Base-by-base conservation (phyloP, 2,888 invertebrate species). In the Xestia rhomboidea region DNA sequence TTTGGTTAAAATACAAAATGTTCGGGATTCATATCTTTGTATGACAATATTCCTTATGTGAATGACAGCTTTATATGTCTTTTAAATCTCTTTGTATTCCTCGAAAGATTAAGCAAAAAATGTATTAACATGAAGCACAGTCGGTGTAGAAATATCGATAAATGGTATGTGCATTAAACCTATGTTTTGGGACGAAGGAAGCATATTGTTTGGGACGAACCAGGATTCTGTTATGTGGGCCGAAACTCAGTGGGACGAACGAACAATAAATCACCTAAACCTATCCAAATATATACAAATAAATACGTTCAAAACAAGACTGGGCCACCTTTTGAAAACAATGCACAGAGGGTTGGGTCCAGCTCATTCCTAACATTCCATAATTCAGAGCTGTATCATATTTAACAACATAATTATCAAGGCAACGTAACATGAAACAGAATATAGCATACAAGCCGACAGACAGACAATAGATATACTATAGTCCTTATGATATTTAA, bases 401-500 rank as follows among this genome's bases (percentile, higher is more conserved):
- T 63, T 74, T 68, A 83, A 80, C 80, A 77, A 68, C 27, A 68
- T 66, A 83, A 81, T 83, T 74, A 80, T 76, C 72, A 57, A 73
- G 68, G 49, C 49, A 60, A 62, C 38, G 60, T 74, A 63, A 70
- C 67, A 76, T 76, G 57, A 79, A 80, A 83, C 54, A 54, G 64
- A 76, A 70, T 34, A 76, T 34, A 76, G 41, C 60, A 76, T 18
- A 83, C 83, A 77, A 80, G 68, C 80, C 76, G 76, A 73, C 69
- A 2, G 46, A 76, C 79, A 83, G 72, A 84, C 81, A 73, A 70
- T 77, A 77, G 18, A 30, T 77, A 81, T 84, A 44, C 38, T 44
- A 84, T 75, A 73, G 74, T 75, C n/a, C 41, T 73, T 80, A 73
- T 77, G 77, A 69, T 80, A 83, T 83, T 83, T 74, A 83, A 83